These are phyloP conservation scores for Diabrotica balteata DNA, from an alignment of 2,888 invertebrate species.

Conservation along the genomic window DNA sequence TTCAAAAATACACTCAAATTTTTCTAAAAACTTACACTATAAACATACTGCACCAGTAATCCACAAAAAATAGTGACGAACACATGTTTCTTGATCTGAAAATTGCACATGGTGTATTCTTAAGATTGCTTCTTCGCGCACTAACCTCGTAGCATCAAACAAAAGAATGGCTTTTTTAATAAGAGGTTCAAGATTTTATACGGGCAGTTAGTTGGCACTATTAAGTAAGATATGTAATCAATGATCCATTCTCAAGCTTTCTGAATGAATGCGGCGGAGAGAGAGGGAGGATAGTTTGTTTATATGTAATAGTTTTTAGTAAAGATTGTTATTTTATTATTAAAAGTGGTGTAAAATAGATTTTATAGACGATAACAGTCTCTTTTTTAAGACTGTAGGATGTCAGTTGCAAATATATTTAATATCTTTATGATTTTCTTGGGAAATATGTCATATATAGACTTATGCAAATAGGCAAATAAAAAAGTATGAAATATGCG, in stretches of 20 bases:
- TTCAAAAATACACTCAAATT: neutral
- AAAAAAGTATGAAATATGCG: no score
- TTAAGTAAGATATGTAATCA: constrained; percentile 46
- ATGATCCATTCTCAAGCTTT: constrained; percentile 35
- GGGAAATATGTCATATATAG: no score
- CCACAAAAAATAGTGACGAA: constrained; percentile 48
- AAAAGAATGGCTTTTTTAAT: constrained; percentile 40
- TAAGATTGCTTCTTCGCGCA: constrained; percentile 3
- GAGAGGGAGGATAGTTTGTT: neutral
- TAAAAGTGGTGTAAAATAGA: no score
- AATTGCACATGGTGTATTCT: constrained; percentile 36
- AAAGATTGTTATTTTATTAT: no score
- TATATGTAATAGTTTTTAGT: no score
- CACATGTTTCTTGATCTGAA: constrained; percentile 40
- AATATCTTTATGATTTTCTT: no score
- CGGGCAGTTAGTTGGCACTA: constrained; percentile 49
- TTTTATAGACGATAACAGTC: no score
- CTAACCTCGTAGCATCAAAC: constrained; percentile 12
- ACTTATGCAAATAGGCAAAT: no score
- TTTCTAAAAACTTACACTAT: constrained; percentile 49
- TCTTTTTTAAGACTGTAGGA: no score
- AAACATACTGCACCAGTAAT: constrained; percentile 50
- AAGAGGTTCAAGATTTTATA: constrained; percentile 43
- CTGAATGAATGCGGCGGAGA: constrained; percentile 20
- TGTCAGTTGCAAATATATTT: no score